A percentile compares a stretch with the other conserved stretches of the same genome.
Conservation (phyloP, 2,888 invertebrate genomes). For the Erebia epiphron region DNA sequence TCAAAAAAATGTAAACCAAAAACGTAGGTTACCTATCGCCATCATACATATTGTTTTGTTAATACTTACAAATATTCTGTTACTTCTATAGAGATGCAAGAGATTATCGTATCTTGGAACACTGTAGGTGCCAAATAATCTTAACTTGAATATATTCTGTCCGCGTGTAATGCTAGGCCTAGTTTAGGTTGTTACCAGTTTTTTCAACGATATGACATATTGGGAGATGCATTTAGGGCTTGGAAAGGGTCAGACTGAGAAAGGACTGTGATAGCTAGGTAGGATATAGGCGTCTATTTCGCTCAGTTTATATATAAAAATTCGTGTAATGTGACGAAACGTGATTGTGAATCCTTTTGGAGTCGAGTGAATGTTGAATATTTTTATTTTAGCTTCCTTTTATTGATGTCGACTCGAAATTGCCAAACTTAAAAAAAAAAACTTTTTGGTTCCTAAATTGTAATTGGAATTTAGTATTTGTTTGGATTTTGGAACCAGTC, state of each 20-base stretch:
- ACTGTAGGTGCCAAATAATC: constrained; percentile 80
- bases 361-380: constrained; percentile 58
- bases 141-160: constrained; percentile 65
- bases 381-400: constrained; percentile 46
- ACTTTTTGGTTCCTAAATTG: constrained; percentile 54
- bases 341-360: constrained; percentile 56
- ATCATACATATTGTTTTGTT: constrained; percentile 64
- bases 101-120: constrained; percentile 53
- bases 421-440: constrained; percentile 43
- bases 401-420: constrained; percentile 52
- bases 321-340: constrained; percentile 60
- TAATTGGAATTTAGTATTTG: constrained; percentile 52
- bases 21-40: constrained; percentile 81
- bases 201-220: constrained; percentile 69
- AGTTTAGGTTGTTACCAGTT: constrained; percentile 80
- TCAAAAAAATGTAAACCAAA: constrained; percentile 70
- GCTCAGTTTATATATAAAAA: constrained; percentile 78
- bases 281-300: constrained; percentile 74
- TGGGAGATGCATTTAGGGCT: constrained; percentile 78
- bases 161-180: constrained; percentile 62
- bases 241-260: constrained; percentile 82
- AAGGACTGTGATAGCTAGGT: constrained; percentile 82
- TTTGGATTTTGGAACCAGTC: constrained; percentile 49
- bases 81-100: constrained; percentile 53
- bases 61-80: constrained; percentile 63